Percentiles rank a stretch among this genome's conserved stretches.
Conservation (phyloP, 2,797 vertebrate species). For the Neoniphon sammara region DNA sequence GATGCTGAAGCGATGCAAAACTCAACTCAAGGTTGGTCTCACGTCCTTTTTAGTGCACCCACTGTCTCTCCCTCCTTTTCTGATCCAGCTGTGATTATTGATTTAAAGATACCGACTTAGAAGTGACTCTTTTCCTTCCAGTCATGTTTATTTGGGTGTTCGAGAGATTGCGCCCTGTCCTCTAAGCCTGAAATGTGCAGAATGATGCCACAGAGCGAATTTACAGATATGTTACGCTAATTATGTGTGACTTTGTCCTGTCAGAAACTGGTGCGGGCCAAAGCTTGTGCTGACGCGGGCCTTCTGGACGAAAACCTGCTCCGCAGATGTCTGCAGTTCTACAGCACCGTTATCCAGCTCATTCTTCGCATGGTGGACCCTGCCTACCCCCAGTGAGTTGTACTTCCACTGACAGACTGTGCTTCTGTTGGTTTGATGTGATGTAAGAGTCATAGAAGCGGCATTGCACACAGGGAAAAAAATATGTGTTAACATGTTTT, state of each 20-base stretch:
- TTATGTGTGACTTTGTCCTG: slow-evolving; percentile 56
- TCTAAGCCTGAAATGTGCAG: slow-evolving; percentile 27
- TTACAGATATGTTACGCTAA: slow-evolving; percentile 49
- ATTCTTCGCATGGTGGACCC: slow-evolving; percentile 96
- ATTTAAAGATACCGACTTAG: not conserved
- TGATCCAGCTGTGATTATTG: not conserved
- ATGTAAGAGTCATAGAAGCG: slow-evolving; percentile 13
- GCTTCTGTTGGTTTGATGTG: slow-evolving; percentile 12
- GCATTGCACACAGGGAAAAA: not conserved
- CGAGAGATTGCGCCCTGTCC: not conserved
- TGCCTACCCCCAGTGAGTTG: slow-evolving; percentile 92
- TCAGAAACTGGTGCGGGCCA: slow-evolving; percentile 98
- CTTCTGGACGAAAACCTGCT: slow-evolving; percentile 97
- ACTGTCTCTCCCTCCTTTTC: not conserved
- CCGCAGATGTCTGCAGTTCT: slow-evolving; percentile 96
- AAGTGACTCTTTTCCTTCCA: not conserved
- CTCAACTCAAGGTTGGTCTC: slow-evolving; percentile 93
- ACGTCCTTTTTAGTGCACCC: not conserved
- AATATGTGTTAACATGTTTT: not conserved
- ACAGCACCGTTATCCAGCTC: slow-evolving; percentile 97
- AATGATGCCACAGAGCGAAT: slow-evolving; percentile 28
- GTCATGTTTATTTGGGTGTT: not conserved
- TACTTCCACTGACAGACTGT: slow-evolving; percentile 3
- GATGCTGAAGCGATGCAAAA: slow-evolving; percentile 99
- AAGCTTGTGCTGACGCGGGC: slow-evolving; percentile 97